A percentile compares a stretch with the other conserved stretches of the same genome.
These are phyloP conservation scores for Sycobia sp. DNA, from an alignment of 1,140 invertebrate species.

Conservation along the genomic window DNA sequence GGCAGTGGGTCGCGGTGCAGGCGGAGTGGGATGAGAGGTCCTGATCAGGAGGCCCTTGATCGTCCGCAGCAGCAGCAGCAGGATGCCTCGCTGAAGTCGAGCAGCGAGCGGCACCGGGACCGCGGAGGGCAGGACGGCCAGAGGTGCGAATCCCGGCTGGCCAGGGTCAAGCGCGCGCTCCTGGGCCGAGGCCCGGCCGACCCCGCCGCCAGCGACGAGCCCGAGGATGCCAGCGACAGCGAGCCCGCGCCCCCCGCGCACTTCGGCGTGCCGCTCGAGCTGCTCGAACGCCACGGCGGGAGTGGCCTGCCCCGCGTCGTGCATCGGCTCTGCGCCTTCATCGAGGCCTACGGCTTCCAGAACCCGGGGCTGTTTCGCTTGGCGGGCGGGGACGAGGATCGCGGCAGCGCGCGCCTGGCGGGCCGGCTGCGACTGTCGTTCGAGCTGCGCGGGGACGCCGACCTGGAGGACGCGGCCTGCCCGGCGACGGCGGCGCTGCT, in stretches of 20 bases:
- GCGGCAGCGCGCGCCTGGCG: slow-evolving; percentile 9
- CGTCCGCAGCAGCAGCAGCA: slow-evolving; percentile 50
- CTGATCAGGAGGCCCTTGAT: slow-evolving; percentile 56
- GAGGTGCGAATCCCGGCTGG: slow-evolving; percentile 53
- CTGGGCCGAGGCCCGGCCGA: slow-evolving; percentile 50
- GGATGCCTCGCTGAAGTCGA: slow-evolving; percentile 34
- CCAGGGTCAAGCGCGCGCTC: slow-evolving; percentile 58
- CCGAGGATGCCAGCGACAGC: neutral
- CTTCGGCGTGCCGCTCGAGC: slow-evolving; percentile 55
- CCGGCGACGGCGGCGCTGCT: slow-evolving; percentile 60
- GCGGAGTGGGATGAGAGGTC: slow-evolving; percentile 61
- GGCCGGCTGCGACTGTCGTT: slow-evolving; percentile 58
- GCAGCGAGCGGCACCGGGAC: neutral
- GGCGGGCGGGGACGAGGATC: slow-evolving; percentile 39
- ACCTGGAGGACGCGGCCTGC: slow-evolving; percentile 56
- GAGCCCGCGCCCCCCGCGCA: neutral
- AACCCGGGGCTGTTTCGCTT: slow-evolving; percentile 56
- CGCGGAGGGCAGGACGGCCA: neutral
- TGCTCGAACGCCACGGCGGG: slow-evolving; percentile 51
- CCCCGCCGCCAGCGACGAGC: neutral
- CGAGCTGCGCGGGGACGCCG: slow-evolving; percentile 61
- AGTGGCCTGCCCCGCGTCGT: slow-evolving; percentile 58
- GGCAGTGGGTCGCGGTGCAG: slow-evolving; percentile 61
- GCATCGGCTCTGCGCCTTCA: slow-evolving; percentile 58
- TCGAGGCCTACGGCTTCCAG: slow-evolving; percentile 58